Conservation (phyloP, 2,888 invertebrate species). For the Trichacis sp. region DNA sequence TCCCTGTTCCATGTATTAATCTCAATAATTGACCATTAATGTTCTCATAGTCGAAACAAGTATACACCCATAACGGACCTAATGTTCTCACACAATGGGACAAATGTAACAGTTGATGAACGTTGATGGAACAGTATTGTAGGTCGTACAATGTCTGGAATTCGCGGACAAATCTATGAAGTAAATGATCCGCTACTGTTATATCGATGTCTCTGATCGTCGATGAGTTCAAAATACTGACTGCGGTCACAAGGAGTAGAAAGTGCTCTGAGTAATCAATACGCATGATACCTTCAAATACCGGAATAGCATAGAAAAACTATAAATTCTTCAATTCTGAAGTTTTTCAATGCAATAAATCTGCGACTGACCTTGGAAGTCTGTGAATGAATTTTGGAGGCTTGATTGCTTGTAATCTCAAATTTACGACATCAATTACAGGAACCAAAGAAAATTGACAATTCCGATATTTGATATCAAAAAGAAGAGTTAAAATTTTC, state of each 20-base stretch:
- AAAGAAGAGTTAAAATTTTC: slow-evolving; percentile 26
- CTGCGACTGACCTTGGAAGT: slow-evolving; percentile 31
- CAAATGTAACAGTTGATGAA: slow-evolving; percentile 29
- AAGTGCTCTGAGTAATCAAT: no score
- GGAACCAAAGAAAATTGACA: slow-evolving; percentile 23
- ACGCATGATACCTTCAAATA: slow-evolving; percentile 19
- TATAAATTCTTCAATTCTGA: slow-evolving; percentile 28
- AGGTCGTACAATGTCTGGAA: slow-evolving; percentile 26
- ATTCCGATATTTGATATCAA: slow-evolving; percentile 20
- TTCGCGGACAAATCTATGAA: slow-evolving; percentile 22
- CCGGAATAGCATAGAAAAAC: slow-evolving; percentile 31
- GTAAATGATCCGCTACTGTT: slow-evolving; percentile 7
- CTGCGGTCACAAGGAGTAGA: not conserved
- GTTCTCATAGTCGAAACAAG: slow-evolving; percentile 32
- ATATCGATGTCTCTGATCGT: slow-evolving; percentile 5
- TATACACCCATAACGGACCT: slow-evolving; percentile 33
- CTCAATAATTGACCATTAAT: slow-evolving; percentile 24
- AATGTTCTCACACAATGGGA: slow-evolving; percentile 17
- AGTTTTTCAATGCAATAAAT: slow-evolving; percentile 35
- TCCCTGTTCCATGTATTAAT: slow-evolving; percentile 28
- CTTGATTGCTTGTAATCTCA: slow-evolving; percentile 14
- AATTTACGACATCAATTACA: slow-evolving; percentile 7
- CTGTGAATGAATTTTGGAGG: slow-evolving; percentile 36
- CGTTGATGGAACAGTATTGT: slow-evolving; percentile 24
- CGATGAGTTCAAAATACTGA: slow-evolving; percentile 20